phyloP scores from a whole-genome alignment of 2,888 invertebrate genomes.

The Lapara coniferarum region DNA sequence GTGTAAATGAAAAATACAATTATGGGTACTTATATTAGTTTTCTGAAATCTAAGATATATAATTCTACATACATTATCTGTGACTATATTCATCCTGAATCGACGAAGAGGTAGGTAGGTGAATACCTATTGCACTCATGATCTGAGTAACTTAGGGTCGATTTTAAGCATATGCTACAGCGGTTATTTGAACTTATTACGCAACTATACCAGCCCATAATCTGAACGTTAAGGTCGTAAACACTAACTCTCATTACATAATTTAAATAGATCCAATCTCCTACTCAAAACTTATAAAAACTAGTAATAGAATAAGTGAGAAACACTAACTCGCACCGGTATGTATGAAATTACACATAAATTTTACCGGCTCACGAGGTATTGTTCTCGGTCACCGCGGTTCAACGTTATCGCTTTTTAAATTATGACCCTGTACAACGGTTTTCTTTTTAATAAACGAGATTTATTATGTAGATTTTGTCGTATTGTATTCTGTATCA shows the following conservation, averaged over 20 bases:
- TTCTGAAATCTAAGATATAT: background rate
- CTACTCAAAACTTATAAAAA: background rate
- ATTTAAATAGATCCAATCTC: background rate
- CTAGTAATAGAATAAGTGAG: background rate
- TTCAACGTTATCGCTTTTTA: conserved; percentile 59
- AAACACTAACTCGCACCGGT: conserved; percentile 27
- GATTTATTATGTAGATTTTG: conserved; percentile 43
- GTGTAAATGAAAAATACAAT: background rate
- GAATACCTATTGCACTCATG: too few species aligned
- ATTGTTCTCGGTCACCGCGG: conserved; percentile 56
- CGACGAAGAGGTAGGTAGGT: too few species aligned
- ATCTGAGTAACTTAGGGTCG: background rate
- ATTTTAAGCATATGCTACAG: background rate
- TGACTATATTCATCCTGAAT: background rate
- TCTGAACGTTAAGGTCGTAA: background rate
- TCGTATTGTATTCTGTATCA: background rate
- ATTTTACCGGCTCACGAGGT: conserved; percentile 59
- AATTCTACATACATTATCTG: background rate
- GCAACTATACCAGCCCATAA: background rate
- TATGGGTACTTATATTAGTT: background rate
- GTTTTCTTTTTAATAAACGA: conserved; percentile 58
- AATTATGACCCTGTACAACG: conserved; percentile 61
- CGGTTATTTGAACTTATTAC: too few species aligned
- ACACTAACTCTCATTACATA: background rate
- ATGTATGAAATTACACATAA: conserved; percentile 55